Evolutionary conservation across 2,113 vertebrate genomes (phyloP), one percentile per base, ranked within the genome.

Genomic region (Phoxinus phoxinus): DNA sequence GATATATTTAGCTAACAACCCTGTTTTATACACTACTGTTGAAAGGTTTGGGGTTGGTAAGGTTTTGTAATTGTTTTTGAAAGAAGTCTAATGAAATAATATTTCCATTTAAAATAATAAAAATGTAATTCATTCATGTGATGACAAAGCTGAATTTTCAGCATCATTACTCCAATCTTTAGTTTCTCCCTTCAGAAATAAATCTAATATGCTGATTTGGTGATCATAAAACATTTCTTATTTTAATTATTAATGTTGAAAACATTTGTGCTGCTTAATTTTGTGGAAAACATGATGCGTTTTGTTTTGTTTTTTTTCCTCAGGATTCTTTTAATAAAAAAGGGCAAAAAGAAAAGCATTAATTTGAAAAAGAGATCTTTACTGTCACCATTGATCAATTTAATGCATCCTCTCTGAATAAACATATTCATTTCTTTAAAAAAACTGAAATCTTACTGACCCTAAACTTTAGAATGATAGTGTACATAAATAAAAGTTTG

Each of bases 401-500:
- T 37, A 69, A 21, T 23, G 65, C 32, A 37, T 21, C 32, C 32
- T 37, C 35, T 32, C 32, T 37, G 32, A 69, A 21, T 69, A 69
- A 35, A 2, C 9, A 19, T 32, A n/a, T 8, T 41, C 0, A 1
- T 19, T 35, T 67, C 11, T 37, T 35, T 35, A 7, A 67, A 37
- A 37, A 37, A 37, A 37, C 17, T 21, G 19, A 51, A 53, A 19
- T 53, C 17, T 6, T 53, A 37, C 65, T 21, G 15, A 35, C 65
- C 19, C 8, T 19, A 35, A 37, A 21, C 17, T 3, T 37, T 37
- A 35, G 63, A 69, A 35, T 3, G 15, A 17, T 37, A 3, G 3
- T 69, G 8, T 59, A 59, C 56, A 58, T 59, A 59, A 59, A 59
- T 59, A 59, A n/a, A 59, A 59, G n/a, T 59, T 59, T n/a, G 56